These are phyloP conservation scores for Chlorops oryzae DNA, from an alignment of 1,140 invertebrate genomes.

Conservation along the genomic window DNA sequence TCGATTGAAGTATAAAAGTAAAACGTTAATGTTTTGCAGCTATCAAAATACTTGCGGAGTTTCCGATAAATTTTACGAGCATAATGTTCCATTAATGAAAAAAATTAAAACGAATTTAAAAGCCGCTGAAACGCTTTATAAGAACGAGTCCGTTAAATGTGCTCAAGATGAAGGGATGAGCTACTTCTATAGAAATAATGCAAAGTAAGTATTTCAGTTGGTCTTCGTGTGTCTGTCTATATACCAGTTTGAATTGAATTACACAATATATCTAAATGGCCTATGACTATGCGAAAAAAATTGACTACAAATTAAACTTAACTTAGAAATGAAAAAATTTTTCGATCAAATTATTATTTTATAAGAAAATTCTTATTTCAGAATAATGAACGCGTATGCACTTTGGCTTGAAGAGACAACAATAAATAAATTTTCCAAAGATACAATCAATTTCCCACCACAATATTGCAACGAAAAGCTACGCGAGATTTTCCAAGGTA, in stretches of 20 bases:
- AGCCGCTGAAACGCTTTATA: conserved; percentile 60
- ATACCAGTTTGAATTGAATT: too few relatives aligned
- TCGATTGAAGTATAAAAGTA: background rate
- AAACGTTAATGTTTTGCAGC: conserved; percentile 14
- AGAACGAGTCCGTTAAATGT: conserved; percentile 40
- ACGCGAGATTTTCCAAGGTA: conserved; percentile 45
- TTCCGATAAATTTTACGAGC: conserved; percentile 72
- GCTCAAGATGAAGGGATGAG: conserved; percentile 30
- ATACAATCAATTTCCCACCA: conserved; percentile 55
- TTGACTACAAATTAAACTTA: too few relatives aligned
- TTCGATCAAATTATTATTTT: too few relatives aligned
- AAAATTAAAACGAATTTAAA: conserved; percentile 65
- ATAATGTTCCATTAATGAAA: conserved; percentile 64
- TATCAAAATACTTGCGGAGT: conserved; percentile 49
- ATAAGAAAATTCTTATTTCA: conserved; percentile 25
- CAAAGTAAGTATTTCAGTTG: conserved; percentile 19
- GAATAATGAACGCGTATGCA: conserved; percentile 59
- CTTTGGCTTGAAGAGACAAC: conserved; percentile 75
- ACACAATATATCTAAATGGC: too few relatives aligned
- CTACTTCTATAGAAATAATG: conserved; percentile 30
- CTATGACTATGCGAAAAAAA: too few relatives aligned
- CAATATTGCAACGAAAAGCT: conserved; percentile 61
- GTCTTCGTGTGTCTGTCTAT: too few relatives aligned
- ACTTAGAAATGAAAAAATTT: too few relatives aligned
- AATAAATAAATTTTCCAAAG: conserved; percentile 47